phyloP scores from a whole-genome alignment of 2,888 invertebrate species.

The Plebejus argus region DNA sequence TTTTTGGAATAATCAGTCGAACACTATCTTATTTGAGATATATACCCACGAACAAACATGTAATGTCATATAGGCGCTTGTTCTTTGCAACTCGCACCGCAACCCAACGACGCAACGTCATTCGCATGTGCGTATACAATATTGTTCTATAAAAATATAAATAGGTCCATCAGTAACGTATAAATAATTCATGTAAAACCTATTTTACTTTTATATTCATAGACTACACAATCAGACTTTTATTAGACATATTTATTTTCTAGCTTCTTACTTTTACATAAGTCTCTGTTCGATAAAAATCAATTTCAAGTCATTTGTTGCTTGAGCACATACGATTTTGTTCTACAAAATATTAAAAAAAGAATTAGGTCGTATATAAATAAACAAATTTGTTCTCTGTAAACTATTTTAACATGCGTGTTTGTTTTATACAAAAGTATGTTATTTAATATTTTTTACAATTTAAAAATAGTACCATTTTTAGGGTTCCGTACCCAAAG shows the following conservation, averaged over 20 bases:
- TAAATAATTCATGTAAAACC: neutral
- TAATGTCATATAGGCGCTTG: too few species aligned
- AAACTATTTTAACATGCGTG: slow-evolving; percentile 3
- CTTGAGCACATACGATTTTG: neutral
- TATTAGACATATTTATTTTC: slow-evolving; percentile 8
- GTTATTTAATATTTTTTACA: neutral
- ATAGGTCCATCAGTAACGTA: too few species aligned
- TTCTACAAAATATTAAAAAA: neutral
- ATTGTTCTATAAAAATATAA: too few species aligned
- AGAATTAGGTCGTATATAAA: neutral
- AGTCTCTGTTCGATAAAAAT: neutral
- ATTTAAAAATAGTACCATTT: neutral
- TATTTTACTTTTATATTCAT: too few species aligned
- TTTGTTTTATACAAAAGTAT: slow-evolving; percentile 1
- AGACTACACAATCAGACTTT: neutral
- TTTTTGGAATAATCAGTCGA: too few species aligned
- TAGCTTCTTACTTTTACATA: neutral
- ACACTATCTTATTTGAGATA: too few species aligned
- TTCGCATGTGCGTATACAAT: too few species aligned
- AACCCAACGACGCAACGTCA: too few species aligned
- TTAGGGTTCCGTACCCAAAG: neutral
- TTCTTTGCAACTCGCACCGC: too few species aligned
- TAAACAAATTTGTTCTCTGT: slow-evolving; percentile 1
- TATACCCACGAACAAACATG: too few species aligned
- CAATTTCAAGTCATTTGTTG: neutral